Percentiles rank a stretch among this genome's conserved stretches.
These are phyloP conservation scores for Microchrysa polita DNA, from an alignment of 2,888 invertebrate genomes.

Conservation along the genomic window DNA sequence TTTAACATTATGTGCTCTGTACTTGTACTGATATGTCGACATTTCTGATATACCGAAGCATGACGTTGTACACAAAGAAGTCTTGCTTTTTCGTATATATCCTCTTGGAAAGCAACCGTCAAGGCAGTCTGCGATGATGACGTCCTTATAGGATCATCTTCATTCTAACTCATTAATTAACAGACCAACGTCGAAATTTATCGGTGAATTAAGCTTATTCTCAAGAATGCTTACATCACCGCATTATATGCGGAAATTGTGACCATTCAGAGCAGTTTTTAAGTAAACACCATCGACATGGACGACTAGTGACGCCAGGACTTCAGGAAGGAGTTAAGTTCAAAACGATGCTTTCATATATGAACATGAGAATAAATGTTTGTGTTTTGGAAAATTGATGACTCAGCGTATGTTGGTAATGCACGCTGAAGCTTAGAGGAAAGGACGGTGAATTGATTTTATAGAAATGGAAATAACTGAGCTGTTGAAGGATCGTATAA, in stretches of 20 bases:
- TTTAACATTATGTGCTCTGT: too few species aligned
- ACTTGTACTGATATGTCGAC: too few species aligned
- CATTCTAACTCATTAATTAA: slow-evolving; percentile 35
- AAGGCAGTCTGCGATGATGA: too few species aligned
- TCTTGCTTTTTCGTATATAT: too few species aligned
- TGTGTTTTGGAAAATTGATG: slow-evolving; percentile 12
- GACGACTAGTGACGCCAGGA: not conserved
- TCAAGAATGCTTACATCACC: slow-evolving; percentile 16
- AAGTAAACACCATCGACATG: not conserved
- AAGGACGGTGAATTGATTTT: too few species aligned
- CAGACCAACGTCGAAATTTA: slow-evolving; percentile 24
- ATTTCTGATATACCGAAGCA: too few species aligned
- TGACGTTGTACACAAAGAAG: too few species aligned
- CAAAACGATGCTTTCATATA: slow-evolving; percentile 14
- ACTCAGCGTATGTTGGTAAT: too few species aligned
- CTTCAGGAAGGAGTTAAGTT: not conserved
- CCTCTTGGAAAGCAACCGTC: too few species aligned
- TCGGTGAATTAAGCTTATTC: slow-evolving; percentile 15
- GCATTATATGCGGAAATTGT: not conserved
- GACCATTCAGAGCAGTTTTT: not conserved
- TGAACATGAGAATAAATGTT: not conserved
- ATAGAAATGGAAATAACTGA: too few species aligned
- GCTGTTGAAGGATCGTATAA: too few species aligned
- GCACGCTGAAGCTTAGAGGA: not conserved
- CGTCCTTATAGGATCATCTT: slow-evolving; percentile 13